These are phyloP conservation scores for Sparus aurata DNA, from an alignment of 2,797 vertebrate species.

Conservation along the genomic window DNA sequence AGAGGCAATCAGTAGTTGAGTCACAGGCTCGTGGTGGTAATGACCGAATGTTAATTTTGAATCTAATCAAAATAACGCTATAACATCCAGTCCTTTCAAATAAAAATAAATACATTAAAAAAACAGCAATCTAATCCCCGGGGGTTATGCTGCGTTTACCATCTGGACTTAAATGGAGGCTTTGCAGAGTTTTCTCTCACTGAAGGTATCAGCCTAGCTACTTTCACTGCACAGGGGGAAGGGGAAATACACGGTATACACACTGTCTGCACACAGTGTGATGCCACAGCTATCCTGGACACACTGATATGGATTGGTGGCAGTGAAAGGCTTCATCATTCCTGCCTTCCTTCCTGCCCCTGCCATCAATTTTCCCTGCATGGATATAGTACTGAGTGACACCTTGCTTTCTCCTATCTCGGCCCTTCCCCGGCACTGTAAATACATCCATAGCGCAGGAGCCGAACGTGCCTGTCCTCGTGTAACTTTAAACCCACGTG, in stretches of 20 bases:
- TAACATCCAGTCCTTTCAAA: neutral
- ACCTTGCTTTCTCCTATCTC: conserved; percentile 65
- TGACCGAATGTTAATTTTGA: conserved; percentile 39
- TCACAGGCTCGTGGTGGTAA: conserved; percentile 12
- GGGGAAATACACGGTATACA: conserved; percentile 26
- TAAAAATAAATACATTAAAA: neutral
- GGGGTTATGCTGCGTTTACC: conserved; percentile 21
- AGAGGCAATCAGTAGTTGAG: conserved; percentile 17
- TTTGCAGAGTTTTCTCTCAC: conserved; percentile 32
- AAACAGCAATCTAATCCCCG: neutral
- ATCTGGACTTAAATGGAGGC: conserved; percentile 32
- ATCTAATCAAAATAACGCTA: conserved; percentile 36
- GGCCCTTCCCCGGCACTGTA: conserved; percentile 44
- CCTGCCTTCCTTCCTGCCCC: conserved; percentile 59
- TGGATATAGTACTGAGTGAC: conserved; percentile 76
- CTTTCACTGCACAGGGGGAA: conserved; percentile 36
- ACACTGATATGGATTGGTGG: conserved; percentile 69
- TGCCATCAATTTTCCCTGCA: conserved; percentile 77
- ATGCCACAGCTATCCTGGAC: conserved; percentile 53
- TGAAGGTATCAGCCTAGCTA: conserved; percentile 19
- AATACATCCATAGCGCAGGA: conserved; percentile 55
- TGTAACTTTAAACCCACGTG: conserved; percentile 61
- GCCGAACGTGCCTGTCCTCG: conserved; percentile 48
- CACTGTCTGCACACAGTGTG: conserved; percentile 40
- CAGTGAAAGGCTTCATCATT: conserved; percentile 79